These are phyloP conservation scores for Rhyacophila brunnea DNA, from an alignment of 1,140 invertebrate genomes.

Conservation along the genomic window DNA sequence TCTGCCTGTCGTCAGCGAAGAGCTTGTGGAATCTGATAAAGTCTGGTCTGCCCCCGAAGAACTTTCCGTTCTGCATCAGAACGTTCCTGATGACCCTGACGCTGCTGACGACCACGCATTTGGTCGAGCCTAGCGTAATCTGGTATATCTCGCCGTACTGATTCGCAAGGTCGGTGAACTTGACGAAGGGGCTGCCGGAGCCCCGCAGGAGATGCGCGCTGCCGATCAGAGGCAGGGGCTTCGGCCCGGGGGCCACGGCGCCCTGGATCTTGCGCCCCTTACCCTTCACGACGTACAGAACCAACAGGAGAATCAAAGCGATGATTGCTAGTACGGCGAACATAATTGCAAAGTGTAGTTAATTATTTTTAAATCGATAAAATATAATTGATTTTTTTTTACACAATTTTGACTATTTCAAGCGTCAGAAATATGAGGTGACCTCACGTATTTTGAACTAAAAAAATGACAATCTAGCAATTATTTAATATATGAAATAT, in stretches of 20 bases:
- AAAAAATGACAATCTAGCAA: too few relatives aligned
- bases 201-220: conserved; percentile 67
- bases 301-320: not conserved
- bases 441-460: too few relatives aligned
- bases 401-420: too few relatives aligned
- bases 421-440: too few relatives aligned
- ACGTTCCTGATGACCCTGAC: conserved; percentile 74
- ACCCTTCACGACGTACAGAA: not conserved
- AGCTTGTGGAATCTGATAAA: conserved; percentile 73
- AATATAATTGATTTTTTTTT: too few relatives aligned
- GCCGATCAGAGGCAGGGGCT: conserved; percentile 70
- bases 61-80: conserved; percentile 74
- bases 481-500: too few relatives aligned
- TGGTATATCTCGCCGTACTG: conserved; percentile 75
- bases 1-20: conserved; percentile 73
- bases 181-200: conserved; percentile 68
- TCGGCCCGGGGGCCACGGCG: conserved; percentile 57
- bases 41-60: conserved; percentile 78
- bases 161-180: conserved; percentile 67
- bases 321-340: not conserved
- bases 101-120: conserved; percentile 76
- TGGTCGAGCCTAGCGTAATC: conserved; percentile 66
- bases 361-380: too few relatives aligned
- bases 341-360: not conserved
- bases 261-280: not conserved